A percentile compares a stretch with the other conserved stretches of the same genome.
phyloP scores from a whole-genome alignment of 2,888 invertebrate genomes.

The Drosophila greeni region DNA sequence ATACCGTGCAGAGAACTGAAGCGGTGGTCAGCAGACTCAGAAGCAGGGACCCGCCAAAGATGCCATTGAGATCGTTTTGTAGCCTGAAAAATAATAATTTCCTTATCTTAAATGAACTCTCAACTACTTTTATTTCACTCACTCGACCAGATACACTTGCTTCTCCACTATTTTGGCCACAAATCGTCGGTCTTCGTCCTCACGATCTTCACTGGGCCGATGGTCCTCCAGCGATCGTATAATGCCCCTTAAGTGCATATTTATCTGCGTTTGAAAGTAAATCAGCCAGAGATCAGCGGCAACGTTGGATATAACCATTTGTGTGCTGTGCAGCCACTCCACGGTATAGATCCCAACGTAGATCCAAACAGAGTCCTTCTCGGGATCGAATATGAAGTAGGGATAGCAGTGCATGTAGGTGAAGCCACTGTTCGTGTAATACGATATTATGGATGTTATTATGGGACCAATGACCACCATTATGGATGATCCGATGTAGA shows the following conservation, averaged over 20 bases:
- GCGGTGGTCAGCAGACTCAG: conserved; percentile 46
- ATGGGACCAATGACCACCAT: conserved; percentile 40
- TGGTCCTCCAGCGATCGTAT: conserved; percentile 51
- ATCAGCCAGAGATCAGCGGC: conserved; percentile 62
- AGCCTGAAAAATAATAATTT: conserved; percentile 22
- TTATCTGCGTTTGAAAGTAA: conserved; percentile 62
- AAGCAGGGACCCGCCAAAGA: conserved; percentile 49
- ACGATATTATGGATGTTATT: conserved; percentile 21
- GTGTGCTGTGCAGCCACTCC: conserved; percentile 50
- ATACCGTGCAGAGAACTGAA: conserved; percentile 42
- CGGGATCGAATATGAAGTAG: conserved; percentile 34
- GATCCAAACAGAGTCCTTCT: conserved; percentile 33
- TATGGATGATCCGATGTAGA: conserved; percentile 33
- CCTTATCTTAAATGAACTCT: too few species aligned
- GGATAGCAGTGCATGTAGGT: conserved; percentile 48
- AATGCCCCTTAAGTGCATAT: conserved; percentile 68
- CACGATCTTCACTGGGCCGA: conserved; percentile 44
- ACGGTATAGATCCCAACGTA: conserved; percentile 42
- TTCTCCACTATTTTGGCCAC: conserved; percentile 41
- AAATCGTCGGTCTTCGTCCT: conserved; percentile 33
- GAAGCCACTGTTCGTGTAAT: conserved; percentile 13
- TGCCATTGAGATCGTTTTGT: conserved; percentile 47
- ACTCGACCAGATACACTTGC: conserved; percentile 38
- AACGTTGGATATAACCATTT: conserved; percentile 44
- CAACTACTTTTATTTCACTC: not conserved